Conservation (phyloP, 2,113 vertebrate species). For the Mustela lutreola region DNA sequence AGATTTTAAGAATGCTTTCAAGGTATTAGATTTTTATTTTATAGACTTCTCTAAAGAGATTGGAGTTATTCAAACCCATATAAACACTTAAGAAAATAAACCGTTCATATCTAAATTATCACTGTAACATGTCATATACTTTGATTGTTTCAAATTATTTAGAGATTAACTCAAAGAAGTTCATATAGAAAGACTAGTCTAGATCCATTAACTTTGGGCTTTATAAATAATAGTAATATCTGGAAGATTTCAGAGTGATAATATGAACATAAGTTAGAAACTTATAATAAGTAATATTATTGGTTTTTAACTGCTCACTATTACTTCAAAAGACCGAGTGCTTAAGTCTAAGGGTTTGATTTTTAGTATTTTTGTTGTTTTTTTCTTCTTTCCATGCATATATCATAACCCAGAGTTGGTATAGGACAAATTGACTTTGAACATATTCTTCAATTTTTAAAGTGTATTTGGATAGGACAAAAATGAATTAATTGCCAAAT, state of each 20-base stretch:
- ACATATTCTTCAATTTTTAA: neutral
- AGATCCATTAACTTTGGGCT: neutral
- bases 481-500: neutral
- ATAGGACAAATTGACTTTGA: neutral
- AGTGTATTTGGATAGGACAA: neutral
- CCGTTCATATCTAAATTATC: neutral
- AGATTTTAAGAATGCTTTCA: neutral
- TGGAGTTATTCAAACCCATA: neutral
- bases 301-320: neutral
- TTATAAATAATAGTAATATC: neutral
- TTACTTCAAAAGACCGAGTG: neutral
- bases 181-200: neutral
- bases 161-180: neutral
- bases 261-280: neutral
- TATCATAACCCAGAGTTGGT: neutral
- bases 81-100: slow-evolving; percentile 21
- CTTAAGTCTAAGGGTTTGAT: neutral
- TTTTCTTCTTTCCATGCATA: neutral
- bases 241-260: neutral
- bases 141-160: slow-evolving; percentile 1
- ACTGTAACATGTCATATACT: neutral
- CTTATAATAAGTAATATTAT: neutral
- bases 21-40: neutral
- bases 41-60: neutral
- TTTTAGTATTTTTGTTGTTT: neutral